Conservation (phyloP, 2,888 invertebrate species). For the Ceraclea dissimilis region DNA sequence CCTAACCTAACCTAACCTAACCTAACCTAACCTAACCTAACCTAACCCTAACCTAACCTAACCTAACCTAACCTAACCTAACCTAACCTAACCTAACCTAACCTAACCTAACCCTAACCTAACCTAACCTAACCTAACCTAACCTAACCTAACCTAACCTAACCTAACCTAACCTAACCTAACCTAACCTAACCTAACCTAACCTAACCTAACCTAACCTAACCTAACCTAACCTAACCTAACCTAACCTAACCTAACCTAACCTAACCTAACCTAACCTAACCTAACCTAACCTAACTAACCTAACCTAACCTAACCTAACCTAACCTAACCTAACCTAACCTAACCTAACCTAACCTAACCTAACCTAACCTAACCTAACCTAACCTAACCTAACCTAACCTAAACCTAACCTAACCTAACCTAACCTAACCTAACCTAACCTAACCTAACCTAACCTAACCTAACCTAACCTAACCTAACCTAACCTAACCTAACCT, state of each 20-base stretch:
- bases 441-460: constrained; percentile 21
- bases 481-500: constrained; percentile 22
- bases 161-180: constrained; percentile 17
- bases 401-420: constrained; percentile 21
- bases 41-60: constrained; percentile 10
- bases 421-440: constrained; percentile 20
- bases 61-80: constrained; percentile 19
- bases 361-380: constrained; percentile 20
- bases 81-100: constrained; percentile 25
- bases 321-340: constrained; percentile 20
- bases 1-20: constrained; percentile 6
- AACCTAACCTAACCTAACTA: constrained; percentile 13
- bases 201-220: constrained; percentile 13
- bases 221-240: constrained; percentile 13
- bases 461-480: constrained; percentile 20
- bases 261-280: constrained; percentile 8
- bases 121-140: constrained; percentile 23
- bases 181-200: constrained; percentile 19
- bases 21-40: constrained; percentile 10
- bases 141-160: constrained; percentile 19
- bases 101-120: constrained; percentile 26
- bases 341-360: constrained; percentile 22
- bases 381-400: constrained; percentile 21
- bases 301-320: constrained; percentile 18
- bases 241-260: constrained; percentile 12